Base-by-base conservation (phyloP, 1,140 invertebrate genomes). In the Euwallacea fornicatus region DNA sequence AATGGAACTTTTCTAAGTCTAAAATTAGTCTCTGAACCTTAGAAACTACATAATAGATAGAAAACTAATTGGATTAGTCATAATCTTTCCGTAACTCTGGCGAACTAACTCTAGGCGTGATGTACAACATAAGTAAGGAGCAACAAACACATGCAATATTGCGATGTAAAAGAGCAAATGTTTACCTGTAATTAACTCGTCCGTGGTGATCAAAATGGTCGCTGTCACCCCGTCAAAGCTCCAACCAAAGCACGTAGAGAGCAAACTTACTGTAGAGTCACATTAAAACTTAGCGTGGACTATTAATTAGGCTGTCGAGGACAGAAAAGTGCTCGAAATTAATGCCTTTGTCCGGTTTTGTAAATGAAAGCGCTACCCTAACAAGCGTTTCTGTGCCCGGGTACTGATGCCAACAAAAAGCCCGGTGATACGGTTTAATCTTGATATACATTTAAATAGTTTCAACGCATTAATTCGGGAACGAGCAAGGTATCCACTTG, bases 291-390 rank as follows among this genome's bases (percentile, higher is more conserved):
- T 58, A 58, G 65, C 65, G 46, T 66, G 54, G 65, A 58, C 65
- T 73, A 73, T 73, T 73, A 73, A 73, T 73, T 73, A 73, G 66
- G 66, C 66, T 73, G 71, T 73, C 71, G 61, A 59, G 60, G 47
- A 58, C 71, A 73, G 66, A 66, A 68, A 62, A 66, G 64, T 59
- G 65, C 58, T 56, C 47, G 64, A 66, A 72, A 73, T 69, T 63
- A 59, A 73, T 71, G 70, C 70, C 50, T 71, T 71, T 66, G 70
- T 66, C 70, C 63, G 63, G 70, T 61, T 71, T 71, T 66, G 63
- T 71, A 66, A 71, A 71, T 71, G 70, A 71, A 71, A 66, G 58
- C 70, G 41, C 33, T 54, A 33, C 54, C 58, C 69, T 65, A 70
- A 70, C 60, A 63, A 69, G 47, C 68, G 61, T 55, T 65, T 60